Evolutionary conservation across 2,113 vertebrate species (phyloP).

Genomic region (Herpailurus yagouaroundi): DNA sequence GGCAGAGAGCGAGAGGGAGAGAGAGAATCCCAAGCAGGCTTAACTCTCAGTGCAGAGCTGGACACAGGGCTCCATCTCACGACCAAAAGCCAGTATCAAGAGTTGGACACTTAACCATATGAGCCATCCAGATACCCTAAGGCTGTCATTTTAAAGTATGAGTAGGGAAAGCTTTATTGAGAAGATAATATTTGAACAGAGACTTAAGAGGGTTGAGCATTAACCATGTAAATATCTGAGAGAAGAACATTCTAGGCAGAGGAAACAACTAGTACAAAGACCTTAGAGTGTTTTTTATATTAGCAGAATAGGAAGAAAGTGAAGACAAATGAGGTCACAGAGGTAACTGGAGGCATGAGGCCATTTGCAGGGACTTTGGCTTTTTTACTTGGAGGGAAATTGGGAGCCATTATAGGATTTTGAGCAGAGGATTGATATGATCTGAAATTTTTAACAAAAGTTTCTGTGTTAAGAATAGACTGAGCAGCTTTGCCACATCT

Average conservation of each 20-base stretch:
- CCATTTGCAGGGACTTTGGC: neutral
- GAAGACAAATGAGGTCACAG: neutral
- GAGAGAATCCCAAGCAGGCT: too few species aligned
- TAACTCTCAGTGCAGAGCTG: too few species aligned
- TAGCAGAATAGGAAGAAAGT: neutral
- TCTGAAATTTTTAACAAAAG: neutral
- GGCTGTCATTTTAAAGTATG: neutral
- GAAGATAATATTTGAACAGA: constrained; percentile 22
- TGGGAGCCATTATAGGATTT: neutral
- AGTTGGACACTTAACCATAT: too few species aligned
- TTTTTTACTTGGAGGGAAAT: constrained; percentile 39
- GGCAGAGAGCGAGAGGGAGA: too few species aligned
- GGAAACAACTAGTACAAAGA: neutral
- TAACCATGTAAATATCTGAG: neutral
- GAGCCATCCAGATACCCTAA: neutral
- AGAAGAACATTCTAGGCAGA: neutral
- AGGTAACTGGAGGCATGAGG: neutral
- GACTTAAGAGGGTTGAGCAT: neutral
- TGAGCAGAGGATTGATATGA: neutral
- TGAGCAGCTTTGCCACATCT: neutral
- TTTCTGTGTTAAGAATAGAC: neutral
- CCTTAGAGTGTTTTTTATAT: neutral
- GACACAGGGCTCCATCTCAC: too few species aligned
- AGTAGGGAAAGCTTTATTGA: neutral
- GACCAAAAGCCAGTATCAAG: too few species aligned